Base-by-base conservation (phyloP, 2,888 invertebrate genomes). In the Mesorhabditis belari region DNA sequence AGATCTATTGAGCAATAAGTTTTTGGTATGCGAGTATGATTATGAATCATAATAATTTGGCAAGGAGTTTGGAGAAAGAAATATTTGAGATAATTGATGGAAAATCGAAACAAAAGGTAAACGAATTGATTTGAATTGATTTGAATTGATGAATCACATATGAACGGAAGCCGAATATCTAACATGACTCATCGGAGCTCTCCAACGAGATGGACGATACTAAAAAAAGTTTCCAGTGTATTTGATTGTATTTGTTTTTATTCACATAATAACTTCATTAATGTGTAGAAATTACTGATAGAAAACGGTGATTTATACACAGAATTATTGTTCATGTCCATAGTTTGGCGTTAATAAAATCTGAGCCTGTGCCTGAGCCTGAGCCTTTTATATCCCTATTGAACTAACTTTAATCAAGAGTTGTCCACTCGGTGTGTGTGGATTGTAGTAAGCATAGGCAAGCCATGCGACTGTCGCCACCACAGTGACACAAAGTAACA, bases 371-470 rank as follows among this genome's bases (percentile, higher is more conserved):
- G 6, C 19, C 24, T 12, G 12, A 6, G 52, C 12, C 21, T 9
- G 21, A 21, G 12, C 57, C 26, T 17, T 53, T 2, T 27, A 24
- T 49, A 52, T n/a, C n/a, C 51, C 9, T 50, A 21, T 25, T 3
- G 12, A 24, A 50, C 50, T 12, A 82, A 94, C 94, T 88, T 91
- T 90, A 80, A 98, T 96, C 58, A 98, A 87, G 80, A 95, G 87
- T 83, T 95, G 93, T 66, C 98, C 98, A 73, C 93, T 92, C 57
- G 90, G 87, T 5, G 92, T 90, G 81, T 93, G 93, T 2, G 96
- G 96, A 85, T 94, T 91, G 81, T 90, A 88, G 85, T 95, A 98
- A 4, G 95, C 96, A 82, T 96, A 96, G 21, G 89, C 83, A 21
- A 89, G 83, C 95, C 95, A 96, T 6, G 88, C 86, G 26, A 86